Evolutionary conservation across 2,113 vertebrate species (phyloP), one percentile per base, ranked within the genome.

Genomic region (Elephantulus edwardii): DNA sequence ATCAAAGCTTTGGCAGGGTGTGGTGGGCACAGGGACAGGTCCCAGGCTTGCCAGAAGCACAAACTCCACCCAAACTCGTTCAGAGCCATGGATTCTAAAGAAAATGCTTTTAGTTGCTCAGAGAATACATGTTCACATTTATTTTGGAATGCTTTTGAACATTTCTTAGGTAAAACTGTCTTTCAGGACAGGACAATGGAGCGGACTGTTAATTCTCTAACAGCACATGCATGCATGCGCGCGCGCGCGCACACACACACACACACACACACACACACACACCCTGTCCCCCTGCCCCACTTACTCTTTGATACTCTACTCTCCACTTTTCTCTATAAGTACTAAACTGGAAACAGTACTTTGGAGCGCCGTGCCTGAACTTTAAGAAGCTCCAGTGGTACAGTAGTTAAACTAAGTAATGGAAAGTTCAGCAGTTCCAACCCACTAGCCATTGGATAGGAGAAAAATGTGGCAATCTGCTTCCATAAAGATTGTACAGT

Each of bases 1-100:
- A 95, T 95, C 94, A 91, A 95, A 96, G 90, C 40, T 71, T 92
- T 95, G 94, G 95, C 94, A 94, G 82, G 14, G 17, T 52, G 71
- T 85, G 54, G 33, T 46, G 79, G 88, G 83, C 44, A 68, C 3
- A 35, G 38, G 81, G 58, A 91, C 42, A 58, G 64, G 68, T 71
- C 93, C 90, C 79, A 94, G 79, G 66, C 66, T 93, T 66, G 83
- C 58, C 71, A 88, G 71, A 82, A 88, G 90, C 38, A 87, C 56
- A 92, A 70, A 72, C 86, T 90, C 54, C 44, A 83, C 35, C 82
- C 33, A 79, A 91, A 92, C 78, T 89, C 89, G 78, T 88, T 35
- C 50, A 94, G 88, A 94, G 93, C 87, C 93, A 79, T 8, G 56
- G 4, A 89, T 79, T 96, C 93, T 95, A 82, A n/a, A 92, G 94